Evolutionary conservation across 2,888 invertebrate genomes (phyloP).

Genomic region (Hydroisotoma schaefferi): DNA sequence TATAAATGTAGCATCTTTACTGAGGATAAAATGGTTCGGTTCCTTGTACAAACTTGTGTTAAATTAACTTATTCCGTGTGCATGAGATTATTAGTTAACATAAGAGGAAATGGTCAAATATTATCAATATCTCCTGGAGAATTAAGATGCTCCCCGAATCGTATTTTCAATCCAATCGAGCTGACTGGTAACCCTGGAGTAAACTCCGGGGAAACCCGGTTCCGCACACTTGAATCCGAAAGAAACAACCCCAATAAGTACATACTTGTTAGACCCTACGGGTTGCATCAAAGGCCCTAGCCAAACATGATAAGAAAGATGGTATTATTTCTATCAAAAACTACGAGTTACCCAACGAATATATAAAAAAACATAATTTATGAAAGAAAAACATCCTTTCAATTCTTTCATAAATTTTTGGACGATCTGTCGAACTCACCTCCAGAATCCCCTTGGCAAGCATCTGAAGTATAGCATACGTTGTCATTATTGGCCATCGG

Average conservation of each 20-base stretch:
- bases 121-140: neutral
- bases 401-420: neutral
- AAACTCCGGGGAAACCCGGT: constrained; percentile 66
- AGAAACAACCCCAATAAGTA: constrained; percentile 66
- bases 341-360: too few relatives aligned
- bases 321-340: too few relatives aligned
- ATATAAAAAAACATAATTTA: constrained; percentile 37
- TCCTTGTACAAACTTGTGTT: too few relatives aligned
- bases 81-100: too few relatives aligned
- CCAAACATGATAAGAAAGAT: too few relatives aligned
- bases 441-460: constrained; percentile 32
- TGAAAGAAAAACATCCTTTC: neutral
- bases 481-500: too few relatives aligned
- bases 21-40: too few relatives aligned
- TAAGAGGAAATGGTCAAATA: neutral
- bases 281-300: constrained; percentile 72
- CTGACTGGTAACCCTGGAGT: constrained; percentile 65
- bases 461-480: constrained; percentile 26
- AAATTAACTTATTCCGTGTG: too few relatives aligned
- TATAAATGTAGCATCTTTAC: too few relatives aligned
- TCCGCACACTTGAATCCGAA: constrained; percentile 63
- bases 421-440: neutral
- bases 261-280: constrained; percentile 53
- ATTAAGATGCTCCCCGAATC: constrained; percentile 13
- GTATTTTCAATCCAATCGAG: constrained; percentile 61